Base-by-base conservation (phyloP, 1,140 invertebrate species). In the Pentalonia nigronervosa region DNA sequence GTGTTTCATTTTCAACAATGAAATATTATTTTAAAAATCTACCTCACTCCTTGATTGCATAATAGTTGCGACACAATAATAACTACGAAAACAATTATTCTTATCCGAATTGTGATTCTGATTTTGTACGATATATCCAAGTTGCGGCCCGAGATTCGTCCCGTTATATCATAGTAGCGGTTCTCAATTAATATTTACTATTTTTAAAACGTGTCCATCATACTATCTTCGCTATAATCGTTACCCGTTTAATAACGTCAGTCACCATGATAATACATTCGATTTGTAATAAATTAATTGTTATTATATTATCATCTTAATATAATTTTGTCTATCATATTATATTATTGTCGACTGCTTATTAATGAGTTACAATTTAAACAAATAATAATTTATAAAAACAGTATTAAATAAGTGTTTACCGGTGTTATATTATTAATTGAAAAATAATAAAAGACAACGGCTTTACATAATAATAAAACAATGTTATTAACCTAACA, bases 1-100 rank as follows among this genome's bases (percentile, higher is more conserved):
- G 60, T 76, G 60, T 76, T 76, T 76, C n/a, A 17, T 76, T 76
- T 76, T 76, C 60, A 76, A 76, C 60, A 76, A 76, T 76, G 60
- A 76, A n/a, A n/a, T 76, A 76, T n/a, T 76, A 76, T 76, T 76
- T 76, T n/a, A 3, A 14, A 76, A 76, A 76, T 76, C n/a, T 3
- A 14, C 60, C n/a, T 17, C 60, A 76, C 60, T 76, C 17, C 14
- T 76, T n/a, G 4, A 6, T 30, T 76, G 14, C 6, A 76, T 76
- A 76, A 17, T 17, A 76, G n/a, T 76, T 76, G 14, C 14, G 4
- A n/a, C 6, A 6, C n/a, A 76, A 17, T 76, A 14, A 1, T 76
- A 76, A 76, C 6, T 17, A 67, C 2, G 14, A n/a, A n/a, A 76
- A 76, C 21, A 17, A 7, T n/a, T 17, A 76, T 17, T 76, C 17